These are phyloP conservation scores for Aurelia sp. DNA, from an alignment of 30 jellyfish, hydroid and myxozoan genomes.

Conservation along the genomic window DNA sequence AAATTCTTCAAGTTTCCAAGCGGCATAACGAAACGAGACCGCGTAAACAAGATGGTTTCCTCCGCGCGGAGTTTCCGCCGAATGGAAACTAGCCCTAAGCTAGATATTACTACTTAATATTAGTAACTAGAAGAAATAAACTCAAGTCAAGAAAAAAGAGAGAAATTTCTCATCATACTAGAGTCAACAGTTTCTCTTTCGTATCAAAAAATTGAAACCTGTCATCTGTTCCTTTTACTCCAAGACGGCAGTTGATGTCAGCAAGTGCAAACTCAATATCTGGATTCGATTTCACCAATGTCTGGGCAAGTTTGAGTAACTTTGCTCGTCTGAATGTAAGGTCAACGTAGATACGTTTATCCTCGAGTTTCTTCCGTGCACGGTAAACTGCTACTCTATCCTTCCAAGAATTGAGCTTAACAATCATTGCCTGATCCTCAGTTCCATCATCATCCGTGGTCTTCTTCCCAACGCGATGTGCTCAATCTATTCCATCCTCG, in stretches of 20 bases:
- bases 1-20: not conserved
- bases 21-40: not conserved
- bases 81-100: constrained; percentile 4
- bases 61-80: constrained; percentile 18
- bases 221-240: constrained; percentile 13
- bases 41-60: not conserved
- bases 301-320: constrained; percentile 24
- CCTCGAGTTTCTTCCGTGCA: constrained; percentile 28
- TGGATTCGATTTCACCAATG: not conserved
- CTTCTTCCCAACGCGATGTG: constrained; percentile 10
- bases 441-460: constrained; percentile 8
- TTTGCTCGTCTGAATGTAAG: constrained; percentile 30
- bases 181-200: constrained; percentile 16
- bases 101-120: not conserved
- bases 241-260: constrained; percentile 21
- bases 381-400: constrained; percentile 14
- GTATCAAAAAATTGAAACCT: constrained; percentile 18
- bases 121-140: not conserved
- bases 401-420: constrained; percentile 9
- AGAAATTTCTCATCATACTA: constrained; percentile 13
- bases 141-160: constrained; percentile 4
- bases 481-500: not conserved
- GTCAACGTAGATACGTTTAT: constrained; percentile 12
- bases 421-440: constrained; percentile 5
- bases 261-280: not conserved